These are phyloP conservation scores for Protosalanx chinensis DNA, from an alignment of 2,797 vertebrate genomes.

Conservation along the genomic window DNA sequence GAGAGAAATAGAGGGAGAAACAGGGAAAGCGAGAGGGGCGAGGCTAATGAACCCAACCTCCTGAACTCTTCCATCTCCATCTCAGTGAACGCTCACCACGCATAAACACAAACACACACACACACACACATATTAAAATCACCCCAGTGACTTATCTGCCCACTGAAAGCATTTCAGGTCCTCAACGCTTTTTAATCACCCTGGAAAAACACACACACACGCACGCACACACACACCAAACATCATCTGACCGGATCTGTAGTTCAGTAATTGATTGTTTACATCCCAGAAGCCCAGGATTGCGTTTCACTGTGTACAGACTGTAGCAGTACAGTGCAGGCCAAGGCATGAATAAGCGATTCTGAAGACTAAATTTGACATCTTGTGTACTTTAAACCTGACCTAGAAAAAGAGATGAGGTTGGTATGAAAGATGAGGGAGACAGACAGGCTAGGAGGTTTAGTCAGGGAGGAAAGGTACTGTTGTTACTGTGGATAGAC, in stretches of 20 bases:
- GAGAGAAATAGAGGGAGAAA: neutral
- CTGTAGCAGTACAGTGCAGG: slow-evolving; percentile 20
- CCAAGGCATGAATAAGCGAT: slow-evolving; percentile 35
- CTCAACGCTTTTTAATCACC: too few relatives aligned
- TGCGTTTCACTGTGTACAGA: slow-evolving; percentile 25
- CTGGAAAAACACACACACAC: neutral
- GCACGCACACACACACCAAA: slow-evolving; percentile 3
- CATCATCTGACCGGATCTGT: neutral
- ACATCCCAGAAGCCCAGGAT: neutral
- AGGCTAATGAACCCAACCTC: slow-evolving; percentile 5
- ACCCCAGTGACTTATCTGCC: neutral
- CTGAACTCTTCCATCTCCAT: neutral
- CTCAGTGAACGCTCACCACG: too few relatives aligned
- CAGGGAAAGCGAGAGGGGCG: neutral
- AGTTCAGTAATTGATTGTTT: neutral
- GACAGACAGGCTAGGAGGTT: neutral
- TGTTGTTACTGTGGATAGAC: neutral
- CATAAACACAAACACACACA: neutral
- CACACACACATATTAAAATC: neutral
- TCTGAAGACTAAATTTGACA: slow-evolving; percentile 1
- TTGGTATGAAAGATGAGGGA: neutral
- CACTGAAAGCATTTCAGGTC: neutral
- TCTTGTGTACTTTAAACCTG: neutral
- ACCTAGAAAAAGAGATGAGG: too few relatives aligned
- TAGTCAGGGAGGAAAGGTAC: neutral